Evolutionary conservation across 2,113 vertebrate species (phyloP).

Genomic region (Cisticola juncidis): DNA sequence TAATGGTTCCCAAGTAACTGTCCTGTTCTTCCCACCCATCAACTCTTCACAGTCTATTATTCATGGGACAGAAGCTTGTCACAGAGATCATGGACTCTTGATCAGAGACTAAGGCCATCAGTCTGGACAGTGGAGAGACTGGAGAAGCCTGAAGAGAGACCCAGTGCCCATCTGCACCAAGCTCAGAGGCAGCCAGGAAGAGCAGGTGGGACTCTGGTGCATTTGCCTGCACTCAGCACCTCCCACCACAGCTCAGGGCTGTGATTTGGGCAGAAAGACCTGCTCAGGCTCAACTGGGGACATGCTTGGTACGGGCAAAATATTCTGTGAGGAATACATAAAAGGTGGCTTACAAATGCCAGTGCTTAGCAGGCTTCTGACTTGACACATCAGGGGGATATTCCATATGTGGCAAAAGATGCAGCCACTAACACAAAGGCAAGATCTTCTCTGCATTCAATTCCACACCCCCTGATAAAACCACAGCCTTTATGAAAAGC

Average conservation of each 20-base stretch:
- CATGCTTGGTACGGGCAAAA: background rate
- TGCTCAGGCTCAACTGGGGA: background rate
- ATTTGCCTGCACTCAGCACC: fast-evolving
- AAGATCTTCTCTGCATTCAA: background rate
- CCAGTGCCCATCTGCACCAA: background rate
- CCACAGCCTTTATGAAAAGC: background rate
- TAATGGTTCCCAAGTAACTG: background rate
- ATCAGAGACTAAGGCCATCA: background rate
- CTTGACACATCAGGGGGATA: background rate
- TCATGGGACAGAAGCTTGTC: background rate
- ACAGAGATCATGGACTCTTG: background rate
- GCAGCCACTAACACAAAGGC: background rate
- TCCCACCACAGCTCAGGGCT: fast-evolving
- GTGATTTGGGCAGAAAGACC: background rate
- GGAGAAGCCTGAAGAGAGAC: background rate
- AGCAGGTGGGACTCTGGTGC: background rate
- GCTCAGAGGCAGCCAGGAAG: background rate
- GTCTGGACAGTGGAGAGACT: background rate
- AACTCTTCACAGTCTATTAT: background rate
- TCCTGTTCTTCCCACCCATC: background rate
- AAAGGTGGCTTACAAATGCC: background rate
- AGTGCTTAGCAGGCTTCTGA: background rate
- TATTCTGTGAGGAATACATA: background rate
- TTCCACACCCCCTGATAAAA: background rate
- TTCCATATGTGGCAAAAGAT: background rate